These are phyloP conservation scores for Bombus confusus DNA, from an alignment of 1,140 invertebrate genomes.

Conservation along the genomic window DNA sequence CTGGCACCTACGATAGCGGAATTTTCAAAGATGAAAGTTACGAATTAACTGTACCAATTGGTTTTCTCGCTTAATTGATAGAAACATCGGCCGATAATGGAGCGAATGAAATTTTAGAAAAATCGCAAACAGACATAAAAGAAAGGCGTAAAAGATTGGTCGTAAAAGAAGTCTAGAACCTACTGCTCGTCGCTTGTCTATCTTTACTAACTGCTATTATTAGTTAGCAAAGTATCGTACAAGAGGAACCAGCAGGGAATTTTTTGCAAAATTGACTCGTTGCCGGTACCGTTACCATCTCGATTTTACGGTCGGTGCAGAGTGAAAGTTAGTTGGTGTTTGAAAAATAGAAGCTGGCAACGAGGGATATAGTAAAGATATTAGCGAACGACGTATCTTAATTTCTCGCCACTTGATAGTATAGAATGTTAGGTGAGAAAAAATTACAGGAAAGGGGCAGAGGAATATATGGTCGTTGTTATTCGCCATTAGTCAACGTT, in stretches of 20 bases:
- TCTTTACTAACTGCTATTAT: too few relatives aligned
- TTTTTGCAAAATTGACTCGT: background rate
- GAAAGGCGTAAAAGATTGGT: too few relatives aligned
- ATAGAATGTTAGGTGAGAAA: background rate
- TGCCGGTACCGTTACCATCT: background rate
- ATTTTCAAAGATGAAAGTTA: too few relatives aligned
- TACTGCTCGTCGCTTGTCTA: too few relatives aligned
- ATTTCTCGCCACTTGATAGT: background rate
- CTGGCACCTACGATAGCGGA: too few relatives aligned
- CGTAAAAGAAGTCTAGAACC: too few relatives aligned
- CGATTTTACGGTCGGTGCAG: background rate
- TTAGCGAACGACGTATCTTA: slow-evolving; percentile 2
- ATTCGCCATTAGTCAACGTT: background rate
- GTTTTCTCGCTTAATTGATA: too few relatives aligned
- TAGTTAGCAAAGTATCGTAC: background rate
- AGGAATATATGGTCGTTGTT: background rate
- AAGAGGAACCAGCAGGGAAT: background rate
- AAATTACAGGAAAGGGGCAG: background rate
- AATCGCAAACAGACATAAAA: too few relatives aligned
- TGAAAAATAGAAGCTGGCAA: background rate
- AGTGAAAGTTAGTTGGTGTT: background rate
- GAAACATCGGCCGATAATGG: too few relatives aligned
- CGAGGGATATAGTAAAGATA: too few relatives aligned
- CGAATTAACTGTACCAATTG: too few relatives aligned
- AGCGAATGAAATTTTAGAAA: too few relatives aligned